phyloP scores from a whole-genome alignment of 2,888 invertebrate genomes.

The Brachynemurus nebulosus region DNA sequence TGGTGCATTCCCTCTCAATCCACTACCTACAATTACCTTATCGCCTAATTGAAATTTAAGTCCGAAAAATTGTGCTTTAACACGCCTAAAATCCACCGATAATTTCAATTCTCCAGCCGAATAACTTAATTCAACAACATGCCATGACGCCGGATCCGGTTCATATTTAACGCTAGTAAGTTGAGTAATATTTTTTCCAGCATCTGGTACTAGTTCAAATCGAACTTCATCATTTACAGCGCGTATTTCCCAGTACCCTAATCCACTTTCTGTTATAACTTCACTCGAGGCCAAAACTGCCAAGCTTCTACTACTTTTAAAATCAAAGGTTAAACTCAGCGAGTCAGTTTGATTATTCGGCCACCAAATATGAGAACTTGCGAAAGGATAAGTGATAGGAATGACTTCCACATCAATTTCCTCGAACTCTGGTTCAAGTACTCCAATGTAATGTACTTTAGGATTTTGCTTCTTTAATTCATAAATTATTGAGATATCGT shows the following conservation, averaged over 20 bases:
- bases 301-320: conserved; percentile 69
- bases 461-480: conserved; percentile 74
- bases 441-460: conserved; percentile 66
- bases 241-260: conserved; percentile 81
- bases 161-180: conserved; percentile 72
- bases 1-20: conserved; percentile 49
- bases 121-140: conserved; percentile 66
- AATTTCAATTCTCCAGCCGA: conserved; percentile 58
- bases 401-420: conserved; percentile 75
- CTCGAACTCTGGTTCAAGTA: conserved; percentile 68
- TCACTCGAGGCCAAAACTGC: conserved; percentile 78
- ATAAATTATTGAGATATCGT: conserved; percentile 82
- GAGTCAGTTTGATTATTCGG: conserved; percentile 59
- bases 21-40: conserved; percentile 58
- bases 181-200: conserved; percentile 61
- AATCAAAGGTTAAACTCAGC: conserved; percentile 70
- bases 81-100: conserved; percentile 61
- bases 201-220: conserved; percentile 64
- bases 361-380: conserved; percentile 84
- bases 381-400: conserved; percentile 83
- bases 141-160: conserved; percentile 62
- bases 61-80: conserved; percentile 33
- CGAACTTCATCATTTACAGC: conserved; percentile 74
- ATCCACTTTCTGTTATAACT: conserved; percentile 53
- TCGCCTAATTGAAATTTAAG: conserved; percentile 31